Evolutionary conservation across 2,888 invertebrate genomes (phyloP).

Genomic region (Aphodius granarius): DNA sequence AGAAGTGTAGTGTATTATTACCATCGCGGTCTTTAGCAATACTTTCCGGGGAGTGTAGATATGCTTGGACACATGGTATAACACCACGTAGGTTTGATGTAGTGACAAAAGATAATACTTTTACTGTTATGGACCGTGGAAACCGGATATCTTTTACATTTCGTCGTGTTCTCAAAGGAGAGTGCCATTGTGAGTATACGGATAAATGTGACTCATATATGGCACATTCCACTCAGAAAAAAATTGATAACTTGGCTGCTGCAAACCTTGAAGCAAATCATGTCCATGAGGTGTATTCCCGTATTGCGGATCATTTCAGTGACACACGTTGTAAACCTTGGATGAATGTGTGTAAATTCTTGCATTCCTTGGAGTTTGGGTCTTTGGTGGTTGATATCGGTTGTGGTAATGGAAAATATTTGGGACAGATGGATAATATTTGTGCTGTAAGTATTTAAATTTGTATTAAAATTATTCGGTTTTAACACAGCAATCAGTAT

Average conservation of each 20-base stretch:
- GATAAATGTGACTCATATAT: conserved; percentile 67
- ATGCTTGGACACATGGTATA: conserved; percentile 88
- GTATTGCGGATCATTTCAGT: conserved; percentile 93
- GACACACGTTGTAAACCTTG: conserved; percentile 92
- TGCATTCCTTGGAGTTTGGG: conserved; percentile 65
- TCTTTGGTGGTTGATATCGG: conserved; percentile 88
- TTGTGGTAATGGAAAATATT: conserved; percentile 98
- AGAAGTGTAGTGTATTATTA: conserved; percentile 64
- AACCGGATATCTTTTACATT: conserved; percentile 85
- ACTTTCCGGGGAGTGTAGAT: conserved; percentile 72
- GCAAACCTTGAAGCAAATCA: conserved; percentile 70
- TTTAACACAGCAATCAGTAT: no score
- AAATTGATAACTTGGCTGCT: conserved; percentile 58
- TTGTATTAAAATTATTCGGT: no score
- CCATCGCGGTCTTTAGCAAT: conserved; percentile 74
- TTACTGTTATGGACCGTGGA: conserved; percentile 60
- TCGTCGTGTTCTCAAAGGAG: conserved; percentile 61
- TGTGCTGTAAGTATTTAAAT: conserved; percentile 59
- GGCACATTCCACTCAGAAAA: conserved; percentile 36
- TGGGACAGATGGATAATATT: conserved; percentile 63
- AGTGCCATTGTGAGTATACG: conserved; percentile 67
- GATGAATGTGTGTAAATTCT: conserved; percentile 86
- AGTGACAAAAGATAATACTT: conserved; percentile 59
- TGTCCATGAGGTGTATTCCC: conserved; percentile 89
- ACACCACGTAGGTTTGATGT: conserved; percentile 81